A percentile compares a stretch with the other conserved stretches of the same genome.
Evolutionary conservation across 2,797 vertebrate genomes (phyloP).

Genomic region (Pseudotriccus pelzelni): DNA sequence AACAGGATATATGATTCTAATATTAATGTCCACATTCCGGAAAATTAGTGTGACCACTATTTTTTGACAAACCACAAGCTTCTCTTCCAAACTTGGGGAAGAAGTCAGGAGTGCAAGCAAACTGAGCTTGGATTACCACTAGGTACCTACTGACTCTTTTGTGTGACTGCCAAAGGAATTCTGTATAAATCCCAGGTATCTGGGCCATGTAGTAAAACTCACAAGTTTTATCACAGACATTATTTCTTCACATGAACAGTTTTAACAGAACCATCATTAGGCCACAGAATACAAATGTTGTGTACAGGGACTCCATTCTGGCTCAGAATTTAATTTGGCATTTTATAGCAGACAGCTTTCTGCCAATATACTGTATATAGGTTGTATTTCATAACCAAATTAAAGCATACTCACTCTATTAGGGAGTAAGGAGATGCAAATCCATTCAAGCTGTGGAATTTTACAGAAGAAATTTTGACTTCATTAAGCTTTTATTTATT

Average conservation of each 20-base stretch:
- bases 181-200: not conserved
- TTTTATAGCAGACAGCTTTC: not conserved
- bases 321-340: not conserved
- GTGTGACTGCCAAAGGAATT: slow-evolving; percentile 26
- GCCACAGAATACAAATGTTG: not conserved
- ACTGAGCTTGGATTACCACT: slow-evolving; percentile 16
- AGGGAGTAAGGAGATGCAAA: not conserved
- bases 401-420: not conserved
- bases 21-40: not conserved
- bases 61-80: slow-evolving; percentile 6
- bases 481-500: not conserved
- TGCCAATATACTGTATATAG: not conserved
- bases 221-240: not conserved
- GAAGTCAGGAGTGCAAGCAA: slow-evolving; percentile 8
- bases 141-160: not conserved
- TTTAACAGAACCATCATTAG: slow-evolving; percentile 35
- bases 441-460: not conserved
- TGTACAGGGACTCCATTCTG: not conserved
- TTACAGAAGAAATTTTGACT: not conserved
- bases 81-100: slow-evolving; percentile 21
- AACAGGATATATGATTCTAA: not conserved
- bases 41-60: not conserved
- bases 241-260: not conserved
- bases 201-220: not conserved
- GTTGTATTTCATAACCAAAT: not conserved